A percentile compares a stretch with the other conserved stretches of the same genome.
phyloP scores from a whole-genome alignment of 2,113 vertebrate species.

The Euleptes europaea region DNA sequence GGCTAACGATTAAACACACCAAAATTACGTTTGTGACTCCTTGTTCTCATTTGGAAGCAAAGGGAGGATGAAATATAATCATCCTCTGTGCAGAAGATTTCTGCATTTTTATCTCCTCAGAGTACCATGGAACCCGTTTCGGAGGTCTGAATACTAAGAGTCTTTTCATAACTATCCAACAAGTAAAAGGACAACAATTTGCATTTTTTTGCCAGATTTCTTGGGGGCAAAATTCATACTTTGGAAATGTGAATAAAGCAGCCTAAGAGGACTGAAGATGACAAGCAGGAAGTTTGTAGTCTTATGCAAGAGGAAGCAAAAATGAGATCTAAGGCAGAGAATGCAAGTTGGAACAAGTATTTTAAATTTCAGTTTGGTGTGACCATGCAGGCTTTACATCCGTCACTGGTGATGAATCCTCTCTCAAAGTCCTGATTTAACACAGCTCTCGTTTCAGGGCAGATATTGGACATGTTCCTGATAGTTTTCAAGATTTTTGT shows the following conservation, averaged over 20 bases:
- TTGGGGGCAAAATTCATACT: conserved; percentile 78
- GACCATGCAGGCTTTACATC: conserved; percentile 45
- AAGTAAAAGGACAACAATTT: conserved; percentile 59
- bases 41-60: conserved; percentile 24
- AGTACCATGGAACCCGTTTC: conserved; percentile 79
- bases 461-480: not conserved
- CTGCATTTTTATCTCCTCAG: conserved; percentile 52
- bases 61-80: conserved; percentile 33
- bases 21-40: not conserved
- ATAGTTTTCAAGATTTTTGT: not conserved
- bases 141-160: conserved; percentile 58
- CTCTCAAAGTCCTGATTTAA: not conserved
- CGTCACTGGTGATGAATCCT: no score
- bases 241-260: conserved; percentile 74
- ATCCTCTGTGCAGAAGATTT: conserved; percentile 29
- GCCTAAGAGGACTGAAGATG: conserved; percentile 75
- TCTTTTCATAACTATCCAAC: conserved; percentile 64
- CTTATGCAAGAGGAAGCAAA: conserved; percentile 72
- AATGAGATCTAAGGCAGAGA: conserved; percentile 57
- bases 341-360: conserved; percentile 72
- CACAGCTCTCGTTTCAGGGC: not conserved
- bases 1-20: conserved; percentile 19
- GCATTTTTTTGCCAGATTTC: conserved; percentile 79
- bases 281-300: conserved; percentile 64
- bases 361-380: conserved; percentile 26